phyloP scores from a whole-genome alignment of 2,888 invertebrate genomes.

The Anoncus sp. region DNA sequence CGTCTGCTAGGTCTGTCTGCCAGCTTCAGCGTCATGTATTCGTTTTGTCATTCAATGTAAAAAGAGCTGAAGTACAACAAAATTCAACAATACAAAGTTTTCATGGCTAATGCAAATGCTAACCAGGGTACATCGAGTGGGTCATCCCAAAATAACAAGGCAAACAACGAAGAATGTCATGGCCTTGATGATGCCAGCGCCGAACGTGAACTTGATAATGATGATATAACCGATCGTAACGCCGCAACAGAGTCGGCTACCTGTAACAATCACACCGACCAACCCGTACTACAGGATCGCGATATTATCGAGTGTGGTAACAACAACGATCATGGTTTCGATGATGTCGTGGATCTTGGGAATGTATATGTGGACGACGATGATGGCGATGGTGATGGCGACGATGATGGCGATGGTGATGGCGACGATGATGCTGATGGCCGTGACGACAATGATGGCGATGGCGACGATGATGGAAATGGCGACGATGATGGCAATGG shows the following conservation, averaged over 20 bases:
- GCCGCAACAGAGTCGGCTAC: constrained; percentile 3
- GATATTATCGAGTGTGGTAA: neutral
- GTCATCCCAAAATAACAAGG: too few relatives aligned
- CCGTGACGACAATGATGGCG: neutral
- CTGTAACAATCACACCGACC: constrained; percentile 6
- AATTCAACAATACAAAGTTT: constrained; percentile 19
- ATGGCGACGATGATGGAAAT: neutral
- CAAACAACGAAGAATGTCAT: too few relatives aligned
- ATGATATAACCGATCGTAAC: too few relatives aligned
- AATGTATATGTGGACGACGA: too few relatives aligned
- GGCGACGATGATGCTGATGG: too few relatives aligned
- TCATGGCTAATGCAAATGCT: constrained; percentile 2
- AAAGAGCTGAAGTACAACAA: constrained; percentile 19
- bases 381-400: neutral
- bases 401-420: constrained; percentile 1
- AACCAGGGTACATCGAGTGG: constrained; percentile 17
- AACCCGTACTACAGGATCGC: constrained; percentile 19
- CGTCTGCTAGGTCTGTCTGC: too few relatives aligned
- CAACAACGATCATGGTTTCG: constrained; percentile 7
- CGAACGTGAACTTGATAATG: too few relatives aligned
- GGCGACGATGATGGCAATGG: neutral
- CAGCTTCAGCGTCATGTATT: too few relatives aligned
- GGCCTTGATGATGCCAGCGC: too few relatives aligned
- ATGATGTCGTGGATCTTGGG: constrained; percentile 18
- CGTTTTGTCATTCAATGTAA: too few relatives aligned